Conservation (phyloP, 1,140 invertebrate genomes). For the Anastrepha ludens region DNA sequence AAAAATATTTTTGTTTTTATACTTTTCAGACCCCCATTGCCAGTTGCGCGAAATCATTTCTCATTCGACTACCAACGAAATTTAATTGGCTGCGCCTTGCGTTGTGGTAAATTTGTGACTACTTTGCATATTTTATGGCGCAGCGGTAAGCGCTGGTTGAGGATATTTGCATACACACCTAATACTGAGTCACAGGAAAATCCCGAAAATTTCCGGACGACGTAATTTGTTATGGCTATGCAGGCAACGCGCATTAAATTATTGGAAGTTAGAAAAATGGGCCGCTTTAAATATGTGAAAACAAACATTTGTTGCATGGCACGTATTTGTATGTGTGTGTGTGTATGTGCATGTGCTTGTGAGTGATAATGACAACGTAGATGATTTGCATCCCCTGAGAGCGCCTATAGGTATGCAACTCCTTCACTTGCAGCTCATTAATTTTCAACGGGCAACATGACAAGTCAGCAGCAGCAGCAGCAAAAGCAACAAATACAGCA, state of each 20-base stretch:
- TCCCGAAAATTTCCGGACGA: background rate
- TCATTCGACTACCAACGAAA: conserved; percentile 59
- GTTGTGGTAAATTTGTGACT: conserved; percentile 65
- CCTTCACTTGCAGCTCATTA: conserved; percentile 61
- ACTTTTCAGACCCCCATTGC: no score
- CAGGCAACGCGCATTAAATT: background rate
- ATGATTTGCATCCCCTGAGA: conserved; percentile 49
- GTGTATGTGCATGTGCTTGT: background rate
- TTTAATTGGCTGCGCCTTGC: conserved; percentile 69
- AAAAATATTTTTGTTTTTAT: no score
- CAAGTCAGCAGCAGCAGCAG: conserved; percentile 34
- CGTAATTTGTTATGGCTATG: conserved; percentile 26
- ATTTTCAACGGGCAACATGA: conserved; percentile 55
- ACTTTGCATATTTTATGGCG: conserved; percentile 46
- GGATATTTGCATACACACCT: conserved; percentile 26
- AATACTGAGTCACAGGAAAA: conserved; percentile 10
- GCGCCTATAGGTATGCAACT: conserved; percentile 8
- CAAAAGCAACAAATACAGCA: background rate
- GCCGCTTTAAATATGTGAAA: conserved; percentile 18
- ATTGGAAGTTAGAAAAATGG: background rate
- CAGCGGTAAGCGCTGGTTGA: background rate
- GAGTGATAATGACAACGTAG: conserved; percentile 43
- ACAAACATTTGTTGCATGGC: conserved; percentile 47
- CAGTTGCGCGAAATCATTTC: background rate
- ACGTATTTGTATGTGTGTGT: background rate